Evolutionary conservation across 2,888 invertebrate species (phyloP), one percentile per base, ranked within the genome.

Genomic region (Noctua janthe): DNA sequence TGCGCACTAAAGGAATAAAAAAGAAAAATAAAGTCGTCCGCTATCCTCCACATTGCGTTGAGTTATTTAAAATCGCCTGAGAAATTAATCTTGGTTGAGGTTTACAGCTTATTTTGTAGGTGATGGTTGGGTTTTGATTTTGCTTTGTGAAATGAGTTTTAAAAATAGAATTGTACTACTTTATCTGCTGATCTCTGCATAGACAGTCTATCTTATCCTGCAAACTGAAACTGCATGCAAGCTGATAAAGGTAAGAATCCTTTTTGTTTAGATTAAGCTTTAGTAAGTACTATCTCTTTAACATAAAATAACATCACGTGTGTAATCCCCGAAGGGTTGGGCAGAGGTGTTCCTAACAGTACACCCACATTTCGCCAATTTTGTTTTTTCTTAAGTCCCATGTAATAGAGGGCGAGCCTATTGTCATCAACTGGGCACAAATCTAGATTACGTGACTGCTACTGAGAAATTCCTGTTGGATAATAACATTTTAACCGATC

Each of bases 1-100:
- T 94, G 91, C 91, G 89, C 86, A 88, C 82, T 79, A 76, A 75
- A 89, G 83, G 84, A 89, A 88, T 90, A 91, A 90, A 91, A 90
- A 90, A 84, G 71, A 87, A 82, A 88, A 87, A 87, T 86, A 89
- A 89, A 91, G 88, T 81, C 81, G 81, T 86, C 56, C 77, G 87
- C 90, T 83, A 88, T 83, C 77, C 83, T 82, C 87, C 90, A 91
- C 85, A 87, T 90, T 90, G 90, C 89, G 84, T 82, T 83, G 84
- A 90, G 88, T 86, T 91, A 91, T 92, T 92, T 90, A 89, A 88
- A 90, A 91, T 87, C 79, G 85, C 85, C 77, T 86, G 88, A 87
- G 82, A 87, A 88, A 87, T 86, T 82, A 89, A 88, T 88, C 78
- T 88, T 76, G 77, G 73, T 66, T 74, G 82, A 75, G 73, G 71